Base-by-base conservation (phyloP, 1,140 invertebrate genomes). In the Caenorhabditis brenneri region DNA sequence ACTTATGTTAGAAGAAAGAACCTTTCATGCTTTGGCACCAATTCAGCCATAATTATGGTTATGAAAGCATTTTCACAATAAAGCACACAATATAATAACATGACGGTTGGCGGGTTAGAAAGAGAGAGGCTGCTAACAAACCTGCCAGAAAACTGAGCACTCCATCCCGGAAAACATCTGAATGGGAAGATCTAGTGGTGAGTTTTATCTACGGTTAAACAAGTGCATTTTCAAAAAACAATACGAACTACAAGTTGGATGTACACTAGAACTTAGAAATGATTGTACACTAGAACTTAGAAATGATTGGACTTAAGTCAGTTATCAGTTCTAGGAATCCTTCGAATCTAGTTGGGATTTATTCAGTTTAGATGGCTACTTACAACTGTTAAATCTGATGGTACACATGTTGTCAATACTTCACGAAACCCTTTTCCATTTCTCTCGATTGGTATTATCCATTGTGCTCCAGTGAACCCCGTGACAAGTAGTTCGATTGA, bases 391-490 rank as follows among this genome's bases (percentile, higher is more conserved):
- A 74, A 15, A 74, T 83, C 82, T 19, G 82, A 83, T 9, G 82
- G 82, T 49, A 83, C 48, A 19, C 53, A 55, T 27, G 82, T 42
- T 31, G 69, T 49, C 24, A 83, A 19, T 9, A 83, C 82, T 48
- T 83, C 82, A 29, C 46, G 51, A 33, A 51, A 80, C 15, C 58
- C 39, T 19, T 65, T 65, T 12, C 74, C 82, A 4, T 33, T 24
- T 19, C 49, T 83, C 27, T 83, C 82, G 7, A 83, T 49, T 15
- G 82, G 82, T 48, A 83, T 79, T n/a, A 83, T 31, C 82, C 82
- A 83, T 79, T 83, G 82, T 27, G 82, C 48, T 4, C 53, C 74
- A n/a, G 65, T 51, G 31, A 79, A 83, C 22, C 82, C 65, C 12
- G 82, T 83, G 39, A 83, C 82, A 24, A 83, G 49, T 0, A 83